Percentiles rank a stretch among this genome's conserved stretches.
Conservation (phyloP, 2,888 invertebrate species). For the Tinea pellionella region DNA sequence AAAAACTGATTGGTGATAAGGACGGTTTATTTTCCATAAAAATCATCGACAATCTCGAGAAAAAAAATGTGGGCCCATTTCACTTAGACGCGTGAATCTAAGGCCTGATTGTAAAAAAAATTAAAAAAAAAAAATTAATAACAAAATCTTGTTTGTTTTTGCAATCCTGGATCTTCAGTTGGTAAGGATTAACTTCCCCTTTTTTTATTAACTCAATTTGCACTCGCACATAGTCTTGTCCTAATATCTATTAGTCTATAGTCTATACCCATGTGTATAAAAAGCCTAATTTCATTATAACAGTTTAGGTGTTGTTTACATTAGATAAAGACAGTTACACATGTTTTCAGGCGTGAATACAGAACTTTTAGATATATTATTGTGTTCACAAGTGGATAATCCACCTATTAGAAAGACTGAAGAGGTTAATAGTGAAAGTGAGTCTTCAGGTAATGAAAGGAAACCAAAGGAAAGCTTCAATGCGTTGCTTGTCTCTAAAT, state of each 20-base stretch:
- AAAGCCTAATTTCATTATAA: too few relatives aligned
- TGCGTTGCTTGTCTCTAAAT: slow-evolving; percentile 81
- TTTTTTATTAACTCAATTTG: not conserved
- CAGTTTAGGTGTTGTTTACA: too few relatives aligned
- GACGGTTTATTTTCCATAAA: too few relatives aligned
- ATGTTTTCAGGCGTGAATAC: slow-evolving; percentile 81
- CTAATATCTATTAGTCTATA: too few relatives aligned
- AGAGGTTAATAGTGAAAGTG: slow-evolving; percentile 29
- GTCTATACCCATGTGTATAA: too few relatives aligned
- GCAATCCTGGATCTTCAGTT: slow-evolving; percentile 13
- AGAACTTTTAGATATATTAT: slow-evolving; percentile 81
- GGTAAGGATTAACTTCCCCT: slow-evolving; percentile 13
- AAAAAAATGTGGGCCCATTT: too few relatives aligned
- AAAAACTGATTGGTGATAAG: too few relatives aligned
- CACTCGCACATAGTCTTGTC: too few relatives aligned
- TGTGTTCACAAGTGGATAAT: slow-evolving; percentile 71
- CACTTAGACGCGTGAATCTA: too few relatives aligned
- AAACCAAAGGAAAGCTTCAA: slow-evolving; percentile 77
- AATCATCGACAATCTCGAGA: too few relatives aligned
- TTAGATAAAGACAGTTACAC: too few relatives aligned
- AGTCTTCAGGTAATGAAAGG: slow-evolving; percentile 27
- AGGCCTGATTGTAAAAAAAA: too few relatives aligned
- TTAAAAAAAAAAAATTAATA: not conserved
- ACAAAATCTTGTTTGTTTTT: slow-evolving; percentile 10
- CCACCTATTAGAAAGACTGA: slow-evolving; percentile 17